A percentile compares a stretch with the other conserved stretches of the same genome.
Evolutionary conservation across 1,140 invertebrate genomes (phyloP).

Genomic region (Panagrolaimus sp.): DNA sequence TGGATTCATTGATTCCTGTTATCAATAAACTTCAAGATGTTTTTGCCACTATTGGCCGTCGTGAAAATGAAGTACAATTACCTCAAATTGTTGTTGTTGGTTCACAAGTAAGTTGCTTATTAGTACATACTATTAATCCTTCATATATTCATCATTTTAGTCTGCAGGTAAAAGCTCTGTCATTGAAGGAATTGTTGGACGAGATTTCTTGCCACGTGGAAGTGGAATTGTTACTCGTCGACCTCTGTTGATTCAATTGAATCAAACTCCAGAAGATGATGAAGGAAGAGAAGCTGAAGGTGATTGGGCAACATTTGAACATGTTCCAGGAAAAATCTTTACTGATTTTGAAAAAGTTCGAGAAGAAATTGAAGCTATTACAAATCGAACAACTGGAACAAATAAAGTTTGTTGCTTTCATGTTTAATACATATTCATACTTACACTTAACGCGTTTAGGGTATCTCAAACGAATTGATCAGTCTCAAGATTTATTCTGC

Average conservation of each 20-base stretch:
- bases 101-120: slow-evolving; percentile 66
- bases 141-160: slow-evolving; percentile 62
- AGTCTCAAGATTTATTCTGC: slow-evolving; percentile 87
- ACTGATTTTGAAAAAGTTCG: too few species aligned
- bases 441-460: too few species aligned
- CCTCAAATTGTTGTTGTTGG: too few species aligned
- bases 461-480: slow-evolving; percentile 89
- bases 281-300: slow-evolving; percentile 74
- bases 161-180: too few species aligned
- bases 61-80: slow-evolving; percentile 63
- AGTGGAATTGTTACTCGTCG: too few species aligned
- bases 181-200: too few species aligned
- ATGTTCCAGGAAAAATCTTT: slow-evolving; percentile 75
- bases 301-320: slow-evolving; percentile 93
- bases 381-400: too few species aligned
- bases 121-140: slow-evolving; percentile 46
- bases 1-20: too few species aligned
- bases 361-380: too few species aligned
- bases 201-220: too few species aligned
- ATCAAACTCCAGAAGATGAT: slow-evolving; percentile 73
- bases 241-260: slow-evolving; percentile 37
- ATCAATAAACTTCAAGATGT: too few species aligned
- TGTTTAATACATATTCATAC: slow-evolving; percentile 16
- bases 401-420: background rate
- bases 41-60: too few species aligned